Conservation (phyloP, 2,113 vertebrate species). For the Glaucomys volans region DNA sequence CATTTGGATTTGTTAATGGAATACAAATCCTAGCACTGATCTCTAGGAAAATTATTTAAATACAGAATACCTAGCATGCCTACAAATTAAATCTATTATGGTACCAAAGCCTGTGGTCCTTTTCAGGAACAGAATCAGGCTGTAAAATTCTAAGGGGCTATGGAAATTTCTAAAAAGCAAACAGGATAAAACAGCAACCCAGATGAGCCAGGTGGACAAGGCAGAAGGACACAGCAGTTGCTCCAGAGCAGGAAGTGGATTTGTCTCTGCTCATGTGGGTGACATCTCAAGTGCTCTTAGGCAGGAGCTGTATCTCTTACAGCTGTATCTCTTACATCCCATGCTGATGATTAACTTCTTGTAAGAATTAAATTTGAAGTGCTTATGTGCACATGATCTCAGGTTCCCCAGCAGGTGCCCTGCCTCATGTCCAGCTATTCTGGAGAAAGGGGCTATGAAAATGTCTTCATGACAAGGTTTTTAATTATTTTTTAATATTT, state of each 20-base stretch:
- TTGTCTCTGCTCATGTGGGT: not conserved
- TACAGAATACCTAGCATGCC: not conserved
- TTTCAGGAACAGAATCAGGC: not conserved
- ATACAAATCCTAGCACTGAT: not conserved
- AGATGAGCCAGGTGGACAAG: not conserved
- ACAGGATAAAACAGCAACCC: not conserved
- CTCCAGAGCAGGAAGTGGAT: not conserved
- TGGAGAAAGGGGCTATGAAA: not conserved
- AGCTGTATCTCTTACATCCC: too few relatives aligned
- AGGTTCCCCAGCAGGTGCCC: not conserved
- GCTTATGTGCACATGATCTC: not conserved
- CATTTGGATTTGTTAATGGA: conserved; percentile 1
- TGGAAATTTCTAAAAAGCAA: conserved; percentile 60
- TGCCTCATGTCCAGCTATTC: not conserved
- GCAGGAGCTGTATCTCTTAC: not conserved
- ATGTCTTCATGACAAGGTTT: not conserved
- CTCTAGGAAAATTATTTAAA: not conserved
- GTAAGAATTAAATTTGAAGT: not conserved
- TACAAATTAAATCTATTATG: not conserved
- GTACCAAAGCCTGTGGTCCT: not conserved
- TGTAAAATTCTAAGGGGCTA: not conserved
- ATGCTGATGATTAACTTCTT: not conserved
- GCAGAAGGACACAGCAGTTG: not conserved
- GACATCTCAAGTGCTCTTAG: not conserved
- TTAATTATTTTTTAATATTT: not conserved